phyloP scores from a whole-genome alignment of 2,888 invertebrate genomes.

The Cyrtodaria siliqua region DNA sequence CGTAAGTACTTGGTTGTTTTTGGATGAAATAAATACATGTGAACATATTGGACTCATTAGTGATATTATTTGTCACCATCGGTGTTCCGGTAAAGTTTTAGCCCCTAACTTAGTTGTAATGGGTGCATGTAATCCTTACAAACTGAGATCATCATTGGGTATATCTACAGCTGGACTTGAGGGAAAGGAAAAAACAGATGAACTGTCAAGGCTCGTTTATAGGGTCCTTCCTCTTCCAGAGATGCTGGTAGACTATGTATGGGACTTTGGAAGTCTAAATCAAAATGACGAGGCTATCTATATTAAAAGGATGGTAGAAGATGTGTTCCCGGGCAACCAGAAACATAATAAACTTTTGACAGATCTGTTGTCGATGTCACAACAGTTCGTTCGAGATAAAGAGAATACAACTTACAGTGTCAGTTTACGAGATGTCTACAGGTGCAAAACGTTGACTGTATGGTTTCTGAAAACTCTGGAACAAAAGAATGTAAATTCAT shows the following conservation, averaged over 20 bases:
- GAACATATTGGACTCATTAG: conserved; percentile 67
- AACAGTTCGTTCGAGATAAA: conserved; percentile 40
- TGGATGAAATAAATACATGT: conserved; percentile 77
- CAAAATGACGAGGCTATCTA: conserved; percentile 67
- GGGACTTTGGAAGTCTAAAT: conserved; percentile 73
- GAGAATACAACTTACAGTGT: conserved; percentile 39
- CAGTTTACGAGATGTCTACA: conserved; percentile 52
- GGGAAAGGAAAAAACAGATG: conserved; percentile 67
- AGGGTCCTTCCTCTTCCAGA: conserved; percentile 76
- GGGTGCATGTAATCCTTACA: conserved; percentile 77
- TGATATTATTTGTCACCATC: conserved; percentile 67
- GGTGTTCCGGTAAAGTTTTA: conserved; percentile 50
- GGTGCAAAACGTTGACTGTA: conserved; percentile 35
- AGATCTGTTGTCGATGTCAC: conserved; percentile 45
- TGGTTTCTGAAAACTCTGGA: conserved; percentile 40
- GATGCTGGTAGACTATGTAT: conserved; percentile 72
- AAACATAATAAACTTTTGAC: conserved; percentile 19
- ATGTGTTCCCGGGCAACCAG: conserved; percentile 12
- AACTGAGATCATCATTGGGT: conserved; percentile 50
- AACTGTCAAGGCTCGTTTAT: conserved; percentile 69
- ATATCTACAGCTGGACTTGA: conserved; percentile 68
- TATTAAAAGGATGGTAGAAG: conserved; percentile 53
- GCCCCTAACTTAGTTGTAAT: conserved; percentile 67
- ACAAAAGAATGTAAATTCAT: neutral
- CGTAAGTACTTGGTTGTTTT: conserved; percentile 66